Evolutionary conservation across 2,888 invertebrate species (phyloP), one percentile per base, ranked within the genome.

Genomic region (Loripinus fragilis): DNA sequence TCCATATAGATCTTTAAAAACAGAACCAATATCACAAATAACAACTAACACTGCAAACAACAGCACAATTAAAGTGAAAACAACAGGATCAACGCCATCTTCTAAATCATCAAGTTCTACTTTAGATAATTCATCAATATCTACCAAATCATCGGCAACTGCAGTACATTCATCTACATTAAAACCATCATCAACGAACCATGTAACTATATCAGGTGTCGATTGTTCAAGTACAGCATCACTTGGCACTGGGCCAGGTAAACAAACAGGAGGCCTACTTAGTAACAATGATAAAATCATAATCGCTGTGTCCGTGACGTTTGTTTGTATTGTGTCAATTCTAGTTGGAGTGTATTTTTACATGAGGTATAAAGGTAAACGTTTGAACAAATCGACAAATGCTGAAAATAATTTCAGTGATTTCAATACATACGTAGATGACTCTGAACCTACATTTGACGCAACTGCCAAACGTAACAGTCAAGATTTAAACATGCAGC

Each of bases 311-410:
- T 25, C 28, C 12, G 60, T 60, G 33, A 33, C 60, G 1, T 60
- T 60, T 60, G 60, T 33, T 28, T 28, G 17, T 60, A 7, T 60
- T 5, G 25, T 60, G 33, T 17, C 17, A 33, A 33, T 60, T 60
- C 17, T 60, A 17, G 30, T 28, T 2, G 60, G 8, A 60, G 60
- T 60, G 10, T 60, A 60, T 33, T 60, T 60, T 33, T 60, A 33
- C 20, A 60, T 60, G 60, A 60, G 60, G 28, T 28, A 60, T 60
- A 60, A 60, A 33, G 60, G 60, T 17, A 60, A 60, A 20, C 3
- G 33, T 15, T 33, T 60, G 20, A 60, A 60, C 20, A 33, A 60
- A 60, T 28, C 23, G 1, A 60, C 30, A 3, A n/a, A 60, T 20
- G 30, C 33, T 5, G 12, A 38, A 38, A 60, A 12, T 60, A 55